phyloP scores from a whole-genome alignment of 2,888 invertebrate species.

The Temnothorax ravouxi region DNA sequence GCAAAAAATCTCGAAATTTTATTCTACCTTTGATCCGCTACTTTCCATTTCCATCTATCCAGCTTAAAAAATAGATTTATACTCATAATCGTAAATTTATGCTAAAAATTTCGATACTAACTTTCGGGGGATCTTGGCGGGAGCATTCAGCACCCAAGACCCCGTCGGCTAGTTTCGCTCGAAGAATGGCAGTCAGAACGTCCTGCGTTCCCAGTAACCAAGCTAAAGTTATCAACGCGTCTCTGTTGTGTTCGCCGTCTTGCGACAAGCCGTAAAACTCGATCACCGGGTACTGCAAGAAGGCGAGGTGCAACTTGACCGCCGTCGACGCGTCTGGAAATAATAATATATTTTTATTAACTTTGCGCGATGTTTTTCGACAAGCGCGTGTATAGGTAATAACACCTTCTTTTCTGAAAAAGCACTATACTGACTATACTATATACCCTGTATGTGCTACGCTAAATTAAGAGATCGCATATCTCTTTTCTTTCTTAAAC shows the following conservation, averaged over 20 bases:
- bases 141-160: constrained; percentile 79
- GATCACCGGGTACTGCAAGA: constrained; percentile 81
- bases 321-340: constrained; percentile 45
- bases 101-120: neutral
- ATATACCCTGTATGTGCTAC: too few species aligned
- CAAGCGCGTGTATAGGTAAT: neutral
- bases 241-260: constrained; percentile 77
- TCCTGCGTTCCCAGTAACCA: constrained; percentile 83
- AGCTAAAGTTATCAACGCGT: constrained; percentile 83
- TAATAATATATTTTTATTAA: neutral
- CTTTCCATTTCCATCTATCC: too few species aligned
- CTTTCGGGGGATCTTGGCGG: neutral
- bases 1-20: too few species aligned
- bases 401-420: too few species aligned
- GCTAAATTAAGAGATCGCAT: neutral
- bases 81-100: neutral
- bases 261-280: constrained; percentile 82
- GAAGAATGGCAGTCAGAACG: constrained; percentile 74
- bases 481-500: neutral
- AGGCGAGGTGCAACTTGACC: constrained; percentile 83
- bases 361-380: neutral
- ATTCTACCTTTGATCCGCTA: too few species aligned
- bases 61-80: too few species aligned
- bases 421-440: too few species aligned
- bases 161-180: constrained; percentile 75